Percentiles rank a stretch among this genome's conserved stretches.
These are phyloP conservation scores for Strigamia crassipes DNA, from an alignment of 2,888 invertebrate genomes.

Conservation along the genomic window DNA sequence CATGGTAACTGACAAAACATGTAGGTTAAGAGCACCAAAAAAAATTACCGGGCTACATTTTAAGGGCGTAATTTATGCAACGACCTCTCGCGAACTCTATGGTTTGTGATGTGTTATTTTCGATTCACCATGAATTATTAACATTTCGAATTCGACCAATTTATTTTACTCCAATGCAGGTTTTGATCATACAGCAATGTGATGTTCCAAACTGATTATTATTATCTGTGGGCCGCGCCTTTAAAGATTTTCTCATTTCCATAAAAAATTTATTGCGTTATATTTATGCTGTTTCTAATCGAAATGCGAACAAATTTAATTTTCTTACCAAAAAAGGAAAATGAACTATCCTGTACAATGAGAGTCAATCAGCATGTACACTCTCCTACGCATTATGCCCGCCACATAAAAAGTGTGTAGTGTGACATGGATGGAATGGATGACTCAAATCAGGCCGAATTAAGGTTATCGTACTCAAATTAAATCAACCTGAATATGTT, in stretches of 20 bases:
- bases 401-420: background rate
- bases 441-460: background rate
- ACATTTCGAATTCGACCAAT: conserved; percentile 7
- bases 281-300: background rate
- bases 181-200: background rate
- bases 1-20: background rate
- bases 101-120: conserved; percentile 37
- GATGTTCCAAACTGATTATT: conserved; percentile 1
- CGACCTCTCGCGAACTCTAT: background rate
- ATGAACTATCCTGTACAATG: background rate
- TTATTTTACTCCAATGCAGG: background rate
- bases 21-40: conserved; percentile 27
- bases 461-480: conserved; percentile 1
- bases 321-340: conserved; percentile 2
- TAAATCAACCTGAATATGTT: conserved; percentile 38
- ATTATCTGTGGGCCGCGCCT: conserved; percentile 7
- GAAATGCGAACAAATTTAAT: background rate
- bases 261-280: conserved; percentile 8
- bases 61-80: conserved; percentile 39
- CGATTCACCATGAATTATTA: conserved; percentile 21
- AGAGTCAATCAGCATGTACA: background rate
- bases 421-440: background rate
- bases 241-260: background rate
- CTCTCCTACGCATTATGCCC: background rate
- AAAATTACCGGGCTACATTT: background rate